Percentiles rank a stretch among this genome's conserved stretches.
phyloP scores from a whole-genome alignment of 53 echinoderm and acorn worm genomes.

The Echinarachnius parma region DNA sequence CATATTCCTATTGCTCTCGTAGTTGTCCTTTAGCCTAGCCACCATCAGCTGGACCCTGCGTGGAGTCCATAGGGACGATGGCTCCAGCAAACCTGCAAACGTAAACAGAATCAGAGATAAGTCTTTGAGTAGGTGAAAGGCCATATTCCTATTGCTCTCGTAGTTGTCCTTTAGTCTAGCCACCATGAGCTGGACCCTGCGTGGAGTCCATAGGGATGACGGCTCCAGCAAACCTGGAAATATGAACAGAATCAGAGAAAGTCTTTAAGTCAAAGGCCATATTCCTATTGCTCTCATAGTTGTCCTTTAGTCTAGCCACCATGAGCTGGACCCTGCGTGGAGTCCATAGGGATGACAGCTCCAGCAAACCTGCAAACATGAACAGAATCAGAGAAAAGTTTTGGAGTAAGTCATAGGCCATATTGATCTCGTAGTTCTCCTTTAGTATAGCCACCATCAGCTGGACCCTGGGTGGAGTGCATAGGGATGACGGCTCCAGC shows the following conservation, averaged over 20 bases:
- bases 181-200: conserved; percentile 53
- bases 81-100: too few relatives aligned
- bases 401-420: conserved; percentile 83
- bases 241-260: too few relatives aligned
- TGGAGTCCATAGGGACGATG: too few relatives aligned
- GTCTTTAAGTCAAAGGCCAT: too few relatives aligned
- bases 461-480: conserved; percentile 51
- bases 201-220: conserved; percentile 51
- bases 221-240: conserved; percentile 42
- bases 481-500: conserved; percentile 45
- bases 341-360: conserved; percentile 51
- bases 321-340: conserved; percentile 48
- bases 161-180: conserved; percentile 73
- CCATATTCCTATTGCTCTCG: conserved; percentile 80
- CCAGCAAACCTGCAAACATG: conserved; percentile 32
- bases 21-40: too few relatives aligned
- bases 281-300: conserved; percentile 77
- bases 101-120: too few relatives aligned
- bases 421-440: conserved; percentile 79
- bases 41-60: too few relatives aligned
- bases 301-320: conserved; percentile 66
- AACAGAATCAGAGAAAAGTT: conserved; percentile 50
- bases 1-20: too few relatives aligned
- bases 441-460: conserved; percentile 65
- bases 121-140: conserved; percentile 75